Base-by-base conservation (phyloP, 2,797 vertebrate genomes). In the Tapera naevia region DNA sequence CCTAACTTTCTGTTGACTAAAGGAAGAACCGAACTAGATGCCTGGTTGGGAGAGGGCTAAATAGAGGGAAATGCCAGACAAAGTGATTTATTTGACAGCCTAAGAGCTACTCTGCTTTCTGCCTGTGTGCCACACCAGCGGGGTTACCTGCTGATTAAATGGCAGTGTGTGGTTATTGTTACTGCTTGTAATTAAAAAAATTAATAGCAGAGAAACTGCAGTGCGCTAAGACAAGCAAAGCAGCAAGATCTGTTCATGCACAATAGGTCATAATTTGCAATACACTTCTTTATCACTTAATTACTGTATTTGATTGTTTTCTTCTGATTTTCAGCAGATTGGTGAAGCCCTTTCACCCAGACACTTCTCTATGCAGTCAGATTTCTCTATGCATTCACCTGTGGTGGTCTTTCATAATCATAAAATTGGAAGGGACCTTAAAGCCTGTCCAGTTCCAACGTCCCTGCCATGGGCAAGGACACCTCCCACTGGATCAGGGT, bases 51-150 rank as follows among this genome's bases (percentile, higher is more conserved):
- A 86, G 69, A 70, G 60, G 30, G 10, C 45, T 64, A 32, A 84
- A 41, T 37, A 57, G 51, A 65, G 15, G 12, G 70, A 53, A 79
- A 65, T 60, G 33, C 25, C 51, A 89, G 62, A 32, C 58, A 17
- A 45, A 28, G 57, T 15, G 25, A 81, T 61, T 51, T 51, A 17
- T 33, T 50, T 61, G 32, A 48, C 60, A 76, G 35, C 48, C 35
- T 13, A 22, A 41, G 60, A 48, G 33, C 50, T 76, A 13, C 30
- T 11, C 48, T 48, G 37, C 60, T 86, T 62, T 56, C 60, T 78
- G 48, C 30, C 35, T 57, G 28, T 7, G 4, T n/a, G 8, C 37
- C 25, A 23, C 1, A 1, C 66, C 41, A 9, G 56, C 4, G 2
- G 71, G 35, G 22, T 72, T 67, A 67, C 60, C 71, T 56, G 54